These are phyloP conservation scores for Thaumetopoea pityocampa DNA, from an alignment of 1,140 invertebrate genomes.

Conservation along the genomic window DNA sequence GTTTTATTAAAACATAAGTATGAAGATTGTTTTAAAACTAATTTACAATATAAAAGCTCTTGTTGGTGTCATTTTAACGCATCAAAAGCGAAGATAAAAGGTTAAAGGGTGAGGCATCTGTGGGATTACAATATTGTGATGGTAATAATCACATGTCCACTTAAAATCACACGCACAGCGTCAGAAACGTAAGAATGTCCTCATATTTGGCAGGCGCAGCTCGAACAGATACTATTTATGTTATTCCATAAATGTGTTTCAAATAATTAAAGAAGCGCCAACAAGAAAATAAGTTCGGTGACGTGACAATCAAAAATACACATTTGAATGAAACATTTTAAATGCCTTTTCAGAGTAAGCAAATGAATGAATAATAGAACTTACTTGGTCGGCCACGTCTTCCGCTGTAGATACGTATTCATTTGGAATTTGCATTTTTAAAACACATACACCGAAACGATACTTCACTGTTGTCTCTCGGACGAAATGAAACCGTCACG, in stretches of 20 bases:
- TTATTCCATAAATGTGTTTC: constrained; percentile 17
- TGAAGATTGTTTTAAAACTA: no score
- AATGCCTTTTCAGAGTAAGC: constrained; percentile 16
- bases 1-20: no score
- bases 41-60: no score
- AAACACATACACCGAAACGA: constrained; percentile 52
- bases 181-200: background rate
- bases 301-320: constrained; percentile 70
- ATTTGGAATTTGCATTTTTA: constrained; percentile 88
- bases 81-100: constrained; percentile 16
- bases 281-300: constrained; percentile 63
- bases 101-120: constrained; percentile 15
- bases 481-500: constrained; percentile 28
- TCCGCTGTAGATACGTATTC: constrained; percentile 94
- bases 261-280: constrained; percentile 31
- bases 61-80: no score
- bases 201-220: constrained; percentile 20
- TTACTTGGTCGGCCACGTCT: constrained; percentile 96
- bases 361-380: constrained; percentile 13
- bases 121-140: constrained; percentile 1
- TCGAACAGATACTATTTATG: constrained; percentile 20
- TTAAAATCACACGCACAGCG: background rate
- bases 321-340: constrained; percentile 32
- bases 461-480: constrained; percentile 59
- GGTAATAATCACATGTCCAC: background rate